Conservation (phyloP, 1,140 invertebrate species). For the Drosophila gunungcola region DNA sequence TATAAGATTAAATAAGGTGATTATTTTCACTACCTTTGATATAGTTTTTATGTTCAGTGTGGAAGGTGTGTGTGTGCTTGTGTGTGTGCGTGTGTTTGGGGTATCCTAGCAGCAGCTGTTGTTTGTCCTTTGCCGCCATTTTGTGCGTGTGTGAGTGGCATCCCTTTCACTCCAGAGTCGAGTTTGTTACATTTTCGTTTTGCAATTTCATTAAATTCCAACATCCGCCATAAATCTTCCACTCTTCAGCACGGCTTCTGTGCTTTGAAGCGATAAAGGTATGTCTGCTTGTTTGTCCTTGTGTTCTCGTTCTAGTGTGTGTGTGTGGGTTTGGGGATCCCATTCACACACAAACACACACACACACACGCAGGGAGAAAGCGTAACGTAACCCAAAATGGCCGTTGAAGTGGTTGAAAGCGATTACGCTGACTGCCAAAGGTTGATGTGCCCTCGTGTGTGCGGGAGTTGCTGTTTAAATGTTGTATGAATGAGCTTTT, state of each 20-base stretch:
- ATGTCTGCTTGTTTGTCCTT: slow-evolving; percentile 56
- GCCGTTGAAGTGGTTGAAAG: slow-evolving; percentile 82
- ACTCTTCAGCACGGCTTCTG: slow-evolving; percentile 81
- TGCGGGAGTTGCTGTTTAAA: slow-evolving; percentile 56
- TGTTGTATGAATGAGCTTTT: slow-evolving; percentile 79
- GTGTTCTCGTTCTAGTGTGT: neutral
- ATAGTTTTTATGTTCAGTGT: neutral
- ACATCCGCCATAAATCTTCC: slow-evolving; percentile 84
- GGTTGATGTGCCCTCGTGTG: slow-evolving; percentile 53
- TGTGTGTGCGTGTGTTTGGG: slow-evolving; percentile 27
- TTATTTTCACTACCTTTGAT: no score
- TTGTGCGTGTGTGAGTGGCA: slow-evolving; percentile 60
- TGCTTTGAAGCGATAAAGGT: slow-evolving; percentile 83
- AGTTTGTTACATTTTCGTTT: slow-evolving; percentile 83
- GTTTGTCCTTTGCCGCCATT: slow-evolving; percentile 82
- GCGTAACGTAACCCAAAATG: slow-evolving; percentile 64
- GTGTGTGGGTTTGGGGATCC: slow-evolving; percentile 20
- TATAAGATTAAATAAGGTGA: no score
- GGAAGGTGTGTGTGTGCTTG: neutral
- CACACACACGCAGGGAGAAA: slow-evolving; percentile 1
- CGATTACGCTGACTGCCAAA: slow-evolving; percentile 81
- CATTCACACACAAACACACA: slow-evolving; percentile 31
- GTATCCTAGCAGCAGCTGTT: slow-evolving; percentile 69
- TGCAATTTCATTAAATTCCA: slow-evolving; percentile 84
- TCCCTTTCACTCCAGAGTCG: slow-evolving; percentile 35